A percentile compares a stretch with the other conserved stretches of the same genome.
These are phyloP conservation scores for Aricia agestis DNA, from an alignment of 1,140 invertebrate genomes.

Conservation along the genomic window DNA sequence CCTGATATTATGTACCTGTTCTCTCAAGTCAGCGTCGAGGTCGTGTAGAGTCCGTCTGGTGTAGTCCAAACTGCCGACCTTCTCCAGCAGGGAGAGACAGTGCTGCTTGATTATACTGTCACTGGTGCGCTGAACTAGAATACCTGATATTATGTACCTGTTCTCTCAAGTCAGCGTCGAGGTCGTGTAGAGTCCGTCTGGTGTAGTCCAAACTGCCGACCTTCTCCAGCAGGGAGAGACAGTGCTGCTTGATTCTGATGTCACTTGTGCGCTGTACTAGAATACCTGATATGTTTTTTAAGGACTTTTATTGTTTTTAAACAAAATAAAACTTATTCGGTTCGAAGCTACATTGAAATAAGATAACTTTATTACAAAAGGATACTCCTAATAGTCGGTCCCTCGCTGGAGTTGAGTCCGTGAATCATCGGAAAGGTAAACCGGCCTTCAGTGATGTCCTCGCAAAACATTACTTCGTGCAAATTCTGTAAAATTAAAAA, in stretches of 20 bases:
- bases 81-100: slow-evolving; percentile 26
- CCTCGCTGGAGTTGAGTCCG: slow-evolving; percentile 2
- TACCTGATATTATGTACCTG: slow-evolving; percentile 21
- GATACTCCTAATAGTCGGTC: neutral
- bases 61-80: slow-evolving; percentile 25
- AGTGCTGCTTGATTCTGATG: slow-evolving; percentile 24
- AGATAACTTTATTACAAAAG: neutral
- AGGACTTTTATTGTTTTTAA: too few species aligned
- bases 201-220: slow-evolving; percentile 27
- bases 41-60: slow-evolving; percentile 16
- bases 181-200: neutral
- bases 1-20: slow-evolving; percentile 19
- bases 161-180: slow-evolving; percentile 12
- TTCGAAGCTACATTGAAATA: too few species aligned
- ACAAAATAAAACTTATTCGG: too few species aligned
- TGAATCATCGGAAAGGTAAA: slow-evolving; percentile 23
- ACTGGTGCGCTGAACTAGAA: slow-evolving; percentile 24
- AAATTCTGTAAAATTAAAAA: neutral
- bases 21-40: slow-evolving; percentile 11
- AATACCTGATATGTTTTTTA: too few species aligned
- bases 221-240: slow-evolving; percentile 24
- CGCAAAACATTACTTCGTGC: neutral
- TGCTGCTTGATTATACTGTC: slow-evolving; percentile 26
- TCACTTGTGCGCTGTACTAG: slow-evolving; percentile 25
- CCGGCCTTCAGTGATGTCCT: slow-evolving; percentile 24